Base-by-base conservation (phyloP, 2,113 vertebrate species). In the Symphodus melops region DNA sequence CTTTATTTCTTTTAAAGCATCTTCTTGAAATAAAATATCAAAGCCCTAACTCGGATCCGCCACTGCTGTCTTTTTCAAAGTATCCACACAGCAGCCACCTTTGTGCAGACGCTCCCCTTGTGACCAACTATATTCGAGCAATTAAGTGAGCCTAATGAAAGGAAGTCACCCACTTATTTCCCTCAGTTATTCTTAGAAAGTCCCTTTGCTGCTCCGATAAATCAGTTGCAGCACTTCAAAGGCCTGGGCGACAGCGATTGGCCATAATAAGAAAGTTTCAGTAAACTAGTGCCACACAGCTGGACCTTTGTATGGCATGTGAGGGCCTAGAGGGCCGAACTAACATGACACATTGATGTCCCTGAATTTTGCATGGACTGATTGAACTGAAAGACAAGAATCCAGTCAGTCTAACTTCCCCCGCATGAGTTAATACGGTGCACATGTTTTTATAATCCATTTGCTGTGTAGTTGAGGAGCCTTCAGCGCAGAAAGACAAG, bases 91-190 rank as follows among this genome's bases (percentile, higher is more conserved):
- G n/a, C n/a, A n/a, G 55, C 48, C 59, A 79, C 77, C 72, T 73
- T 68, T 51, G 72, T 84, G 57, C 56, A 37, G 4, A n/a, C 21
- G 39, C 46, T 59, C 57, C 85, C 69, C 76, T 66, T 60, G 81
- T 89, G 79, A 89, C 79, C 1, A 14, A 62, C 79, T 90, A 77
- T 79, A 80, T 88, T 79, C 73, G 64, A 81, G 60, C 48, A 53
- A 59, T 83, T 77, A 75, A 88, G 76, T 85, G 77, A 82, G 66
- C 56, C 51, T 85, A 89, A 86, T 91, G 69, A 82, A 68, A 86
- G 79, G 79, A 85, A 90, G 80, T 84, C 80, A 77, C 68, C 68
- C 75, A 77, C 86, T 89, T 79, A 77, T 65, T 70, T 75, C 62
- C 69, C 8, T 82, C 57, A n/a, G 64, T 70, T 90, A 77, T 84